Evolutionary conservation across 1,140 invertebrate species (phyloP).

Genomic region (Stegodyphus dumicola): DNA sequence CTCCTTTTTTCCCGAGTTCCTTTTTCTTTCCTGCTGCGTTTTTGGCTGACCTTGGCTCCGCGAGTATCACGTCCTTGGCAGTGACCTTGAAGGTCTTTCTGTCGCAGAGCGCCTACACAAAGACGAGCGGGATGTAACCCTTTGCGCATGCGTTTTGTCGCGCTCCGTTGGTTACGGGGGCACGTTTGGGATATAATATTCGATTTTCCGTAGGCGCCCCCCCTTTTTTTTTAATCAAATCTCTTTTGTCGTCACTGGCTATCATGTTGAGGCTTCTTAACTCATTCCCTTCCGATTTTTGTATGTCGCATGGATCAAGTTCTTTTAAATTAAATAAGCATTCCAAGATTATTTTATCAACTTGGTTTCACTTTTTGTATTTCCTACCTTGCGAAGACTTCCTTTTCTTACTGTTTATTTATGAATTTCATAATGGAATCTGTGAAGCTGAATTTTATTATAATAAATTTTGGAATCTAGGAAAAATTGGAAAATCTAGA

Average conservation of each 20-base stretch:
- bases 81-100: slow-evolving; percentile 54
- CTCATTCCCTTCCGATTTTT: neutral
- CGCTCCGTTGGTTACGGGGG: neutral
- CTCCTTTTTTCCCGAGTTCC: slow-evolving; percentile 17
- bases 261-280: neutral
- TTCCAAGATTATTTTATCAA: too few relatives aligned
- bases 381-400: too few relatives aligned
- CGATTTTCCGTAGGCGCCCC: too few relatives aligned
- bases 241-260: neutral
- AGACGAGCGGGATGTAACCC: slow-evolving; percentile 6
- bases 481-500: too few relatives aligned
- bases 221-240: neutral
- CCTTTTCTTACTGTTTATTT: too few relatives aligned
- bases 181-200: neutral
- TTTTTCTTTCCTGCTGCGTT: slow-evolving; percentile 6
- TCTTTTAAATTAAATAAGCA: neutral
- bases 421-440: too few relatives aligned
- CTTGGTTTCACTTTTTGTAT: too few relatives aligned
- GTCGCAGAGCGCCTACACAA: slow-evolving; percentile 26
- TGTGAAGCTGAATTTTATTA: too few relatives aligned
- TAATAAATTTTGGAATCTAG: too few relatives aligned
- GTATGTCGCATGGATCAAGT: too few relatives aligned
- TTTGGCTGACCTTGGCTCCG: slow-evolving; percentile 30
- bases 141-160: slow-evolving; percentile 35
- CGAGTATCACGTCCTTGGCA: slow-evolving; percentile 38